phyloP scores from a whole-genome alignment of 2,113 vertebrate species.

The Cariama cristata region DNA sequence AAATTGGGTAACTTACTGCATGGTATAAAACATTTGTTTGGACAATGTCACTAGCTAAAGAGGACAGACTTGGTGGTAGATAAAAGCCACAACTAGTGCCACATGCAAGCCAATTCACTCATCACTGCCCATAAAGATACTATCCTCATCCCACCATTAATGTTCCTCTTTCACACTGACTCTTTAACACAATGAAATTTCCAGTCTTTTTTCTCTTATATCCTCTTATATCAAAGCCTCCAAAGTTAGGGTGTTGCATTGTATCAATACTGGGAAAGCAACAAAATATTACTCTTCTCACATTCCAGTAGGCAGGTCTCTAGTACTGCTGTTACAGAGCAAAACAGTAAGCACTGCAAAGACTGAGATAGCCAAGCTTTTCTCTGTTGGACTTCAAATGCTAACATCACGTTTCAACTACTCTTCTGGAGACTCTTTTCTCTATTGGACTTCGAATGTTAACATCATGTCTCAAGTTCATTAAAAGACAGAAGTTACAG shows the following conservation, averaged over 20 bases:
- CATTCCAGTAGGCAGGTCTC: background rate
- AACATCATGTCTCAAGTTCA: background rate
- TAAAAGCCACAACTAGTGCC: background rate
- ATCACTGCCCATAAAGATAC: background rate
- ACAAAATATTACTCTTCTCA: background rate
- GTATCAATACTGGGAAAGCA: background rate
- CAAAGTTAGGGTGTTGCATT: background rate
- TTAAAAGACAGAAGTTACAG: background rate
- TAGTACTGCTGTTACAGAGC: background rate
- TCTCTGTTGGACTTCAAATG: background rate
- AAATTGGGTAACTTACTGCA: background rate
- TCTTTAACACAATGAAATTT: background rate
- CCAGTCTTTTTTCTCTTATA: background rate
- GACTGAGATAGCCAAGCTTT: background rate
- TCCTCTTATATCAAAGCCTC: background rate
- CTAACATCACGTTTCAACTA: background rate
- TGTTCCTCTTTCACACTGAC: background rate
- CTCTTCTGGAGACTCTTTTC: background rate
- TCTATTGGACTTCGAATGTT: background rate
- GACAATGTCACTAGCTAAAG: background rate
- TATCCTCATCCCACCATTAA: background rate
- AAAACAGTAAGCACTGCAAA: background rate
- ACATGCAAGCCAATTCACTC: background rate
- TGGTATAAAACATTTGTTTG: background rate
- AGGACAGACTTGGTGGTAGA: background rate